Evolutionary conservation across 2,113 vertebrate species (phyloP).

Genomic region (Asarcornis scutulata): DNA sequence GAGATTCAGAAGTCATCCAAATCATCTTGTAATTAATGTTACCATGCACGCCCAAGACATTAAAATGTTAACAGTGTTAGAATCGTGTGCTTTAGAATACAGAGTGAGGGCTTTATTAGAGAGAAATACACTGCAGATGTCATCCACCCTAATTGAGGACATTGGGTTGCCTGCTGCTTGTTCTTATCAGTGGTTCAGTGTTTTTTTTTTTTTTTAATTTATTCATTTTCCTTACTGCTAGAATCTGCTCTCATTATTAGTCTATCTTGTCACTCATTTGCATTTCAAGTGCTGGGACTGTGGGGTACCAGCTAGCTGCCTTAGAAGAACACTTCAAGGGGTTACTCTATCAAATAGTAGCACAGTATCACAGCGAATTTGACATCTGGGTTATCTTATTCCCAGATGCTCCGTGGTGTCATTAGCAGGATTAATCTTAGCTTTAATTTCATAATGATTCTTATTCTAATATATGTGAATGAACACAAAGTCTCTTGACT

Average conservation of each 20-base stretch:
- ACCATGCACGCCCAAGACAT: conserved; percentile 96
- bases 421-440: conserved; percentile 99
- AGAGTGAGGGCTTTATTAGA: conserved; percentile 99
- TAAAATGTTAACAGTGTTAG: conserved; percentile 99
- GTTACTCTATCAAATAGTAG: conserved; percentile 87
- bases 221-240: conserved; percentile 94
- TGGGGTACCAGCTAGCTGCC: conserved; percentile 85
- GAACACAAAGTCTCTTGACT: conserved; percentile 98
- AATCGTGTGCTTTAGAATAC: conserved; percentile 98
- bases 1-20: conserved; percentile 95
- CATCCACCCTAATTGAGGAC: conserved; percentile 99
- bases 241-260: conserved; percentile 99
- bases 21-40: conserved; percentile 99
- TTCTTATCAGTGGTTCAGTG: conserved; percentile 93
- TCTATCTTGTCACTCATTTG: conserved; percentile 95
- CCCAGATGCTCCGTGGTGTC: conserved; percentile 95
- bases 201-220: conserved; percentile 94
- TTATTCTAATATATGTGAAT: conserved; percentile 99
- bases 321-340: conserved; percentile 89
- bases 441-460: conserved; percentile 99
- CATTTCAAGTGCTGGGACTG: conserved; percentile 98
- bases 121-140: conserved; percentile 94
- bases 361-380: conserved; percentile 84
- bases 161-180: conserved; percentile 97
- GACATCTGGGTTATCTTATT: conserved; percentile 96